Conservation (phyloP, 2,888 invertebrate species). For the Acanthosepion esculentum region DNA sequence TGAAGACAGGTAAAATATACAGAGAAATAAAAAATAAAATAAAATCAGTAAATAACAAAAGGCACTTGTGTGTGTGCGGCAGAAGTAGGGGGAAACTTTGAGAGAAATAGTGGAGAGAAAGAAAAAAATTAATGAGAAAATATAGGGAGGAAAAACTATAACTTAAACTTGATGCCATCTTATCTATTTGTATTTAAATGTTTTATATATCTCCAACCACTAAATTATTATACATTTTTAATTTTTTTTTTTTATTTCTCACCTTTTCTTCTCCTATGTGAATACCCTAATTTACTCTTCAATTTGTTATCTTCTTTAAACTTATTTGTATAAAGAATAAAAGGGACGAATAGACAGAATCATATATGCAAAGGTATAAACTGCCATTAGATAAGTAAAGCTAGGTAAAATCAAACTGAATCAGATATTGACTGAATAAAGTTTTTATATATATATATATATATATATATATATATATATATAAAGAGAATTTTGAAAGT, state of each 20-base stretch:
- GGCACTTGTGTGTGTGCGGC: neutral
- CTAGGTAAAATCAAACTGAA: neutral
- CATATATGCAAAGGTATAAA: too few species aligned
- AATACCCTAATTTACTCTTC: constrained; percentile 8
- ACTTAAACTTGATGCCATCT: neutral
- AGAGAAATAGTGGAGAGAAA: neutral
- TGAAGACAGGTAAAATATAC: neutral
- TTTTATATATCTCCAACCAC: neutral
- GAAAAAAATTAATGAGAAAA: neutral
- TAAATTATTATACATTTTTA: neutral
- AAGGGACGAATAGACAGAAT: neutral
- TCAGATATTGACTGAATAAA: neutral
- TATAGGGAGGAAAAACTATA: neutral
- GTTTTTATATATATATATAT: neutral
- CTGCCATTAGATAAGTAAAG: too few species aligned
- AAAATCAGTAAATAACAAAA: neutral
- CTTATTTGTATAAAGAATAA: neutral
- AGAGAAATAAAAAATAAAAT: neutral
- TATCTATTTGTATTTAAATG: neutral
- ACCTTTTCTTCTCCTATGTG: neutral
- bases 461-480: neutral
- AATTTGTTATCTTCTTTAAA: neutral
- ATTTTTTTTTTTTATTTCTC: neutral
- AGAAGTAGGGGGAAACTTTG: neutral
- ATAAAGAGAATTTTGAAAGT: neutral